phyloP scores from a whole-genome alignment of 2,113 vertebrate species.

The Balaeniceps rex region DNA sequence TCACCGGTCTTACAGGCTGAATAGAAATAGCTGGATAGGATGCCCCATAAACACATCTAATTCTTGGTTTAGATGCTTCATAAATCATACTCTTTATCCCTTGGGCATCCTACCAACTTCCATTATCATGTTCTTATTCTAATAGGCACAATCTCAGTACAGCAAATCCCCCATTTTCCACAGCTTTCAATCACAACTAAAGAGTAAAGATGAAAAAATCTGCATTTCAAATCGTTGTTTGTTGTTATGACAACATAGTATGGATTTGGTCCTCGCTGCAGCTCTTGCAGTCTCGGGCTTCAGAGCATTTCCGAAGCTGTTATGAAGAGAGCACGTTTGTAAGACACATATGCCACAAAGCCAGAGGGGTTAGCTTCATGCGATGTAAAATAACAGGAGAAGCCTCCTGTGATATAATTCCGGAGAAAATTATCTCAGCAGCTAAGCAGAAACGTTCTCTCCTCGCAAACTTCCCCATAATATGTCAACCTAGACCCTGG shows the following conservation, averaged over 20 bases:
- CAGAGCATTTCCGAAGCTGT: not conserved
- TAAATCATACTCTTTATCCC: constrained; percentile 36
- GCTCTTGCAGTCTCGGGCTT: not conserved
- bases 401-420: not conserved
- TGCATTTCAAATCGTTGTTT: constrained; percentile 73
- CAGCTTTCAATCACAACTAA: constrained; percentile 30
- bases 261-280: constrained; percentile 8
- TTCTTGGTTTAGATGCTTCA: constrained; percentile 21
- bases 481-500: not conserved
- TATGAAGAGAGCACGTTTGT: not conserved
- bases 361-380: not conserved
- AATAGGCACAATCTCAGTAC: constrained; percentile 10
- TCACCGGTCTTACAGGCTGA: not conserved
- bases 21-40: not conserved
- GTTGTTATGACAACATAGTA: constrained; percentile 77
- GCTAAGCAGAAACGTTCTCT: not conserved
- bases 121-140: constrained; percentile 38
- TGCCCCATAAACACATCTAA: constrained; percentile 1
- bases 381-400: not conserved
- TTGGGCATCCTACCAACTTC: constrained; percentile 38
- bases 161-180: constrained; percentile 48
- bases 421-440: not conserved
- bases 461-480: not conserved
- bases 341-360: not conserved
- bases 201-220: constrained; percentile 58